Evolutionary conservation across 2,797 vertebrate species (phyloP).

Genomic region (Hyperoplus lanceolatus): DNA sequence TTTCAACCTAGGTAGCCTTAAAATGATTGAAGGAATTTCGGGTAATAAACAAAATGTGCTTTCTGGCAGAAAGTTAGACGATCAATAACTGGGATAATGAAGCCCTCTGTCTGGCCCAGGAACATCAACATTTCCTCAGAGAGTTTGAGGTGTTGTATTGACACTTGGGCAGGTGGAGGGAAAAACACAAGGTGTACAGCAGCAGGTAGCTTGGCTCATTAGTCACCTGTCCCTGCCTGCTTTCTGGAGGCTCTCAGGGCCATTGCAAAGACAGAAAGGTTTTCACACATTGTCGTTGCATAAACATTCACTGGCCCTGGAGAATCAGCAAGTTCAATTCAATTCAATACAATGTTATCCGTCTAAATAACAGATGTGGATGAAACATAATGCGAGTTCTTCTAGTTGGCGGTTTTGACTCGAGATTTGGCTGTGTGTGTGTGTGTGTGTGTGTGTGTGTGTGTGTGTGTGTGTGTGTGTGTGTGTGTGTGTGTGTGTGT

Average conservation of each 20-base stretch:
- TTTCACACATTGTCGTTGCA: slow-evolving; percentile 17
- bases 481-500: not conserved
- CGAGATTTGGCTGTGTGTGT: not conserved
- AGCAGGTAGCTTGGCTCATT: slow-evolving; percentile 76
- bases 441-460: too few species aligned
- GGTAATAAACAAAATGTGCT: not conserved
- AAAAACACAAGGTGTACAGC: slow-evolving; percentile 68
- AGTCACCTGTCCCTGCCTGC: slow-evolving; percentile 54
- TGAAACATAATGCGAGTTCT: slow-evolving; percentile 16
- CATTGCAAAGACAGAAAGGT: slow-evolving; percentile 36
- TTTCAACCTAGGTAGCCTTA: not conserved
- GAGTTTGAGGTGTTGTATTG: slow-evolving; percentile 64
- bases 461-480: too few species aligned
- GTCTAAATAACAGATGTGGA: slow-evolving; percentile 42
- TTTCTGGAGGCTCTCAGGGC: slow-evolving; percentile 29
- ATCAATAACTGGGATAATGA: slow-evolving; percentile 73
- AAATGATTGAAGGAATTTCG: not conserved
- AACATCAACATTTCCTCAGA: slow-evolving; percentile 67
- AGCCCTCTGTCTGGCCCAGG: slow-evolving; percentile 74
- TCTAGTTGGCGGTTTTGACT: slow-evolving; percentile 19
- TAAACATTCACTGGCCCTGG: slow-evolving; percentile 32
- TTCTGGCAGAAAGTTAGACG: not conserved
- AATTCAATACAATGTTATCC: slow-evolving; percentile 17
- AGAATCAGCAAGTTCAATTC: slow-evolving; percentile 46
- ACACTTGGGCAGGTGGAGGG: slow-evolving; percentile 79